Evolutionary conservation across 2,113 vertebrate species (phyloP).

Genomic region (Antechinus flavipes): DNA sequence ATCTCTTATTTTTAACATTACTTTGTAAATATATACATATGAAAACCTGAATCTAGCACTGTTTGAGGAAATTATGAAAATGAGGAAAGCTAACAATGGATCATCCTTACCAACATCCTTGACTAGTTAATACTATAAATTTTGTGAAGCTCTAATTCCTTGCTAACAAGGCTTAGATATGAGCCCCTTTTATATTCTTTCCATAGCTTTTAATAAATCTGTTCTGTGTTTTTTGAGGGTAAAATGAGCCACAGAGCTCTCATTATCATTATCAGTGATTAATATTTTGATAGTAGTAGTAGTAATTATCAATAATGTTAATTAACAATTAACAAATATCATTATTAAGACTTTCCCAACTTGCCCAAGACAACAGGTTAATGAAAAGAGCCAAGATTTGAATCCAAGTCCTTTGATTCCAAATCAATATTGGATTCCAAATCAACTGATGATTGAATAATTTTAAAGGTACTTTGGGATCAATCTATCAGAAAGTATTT

Average conservation of each 20-base stretch:
- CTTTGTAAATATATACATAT: no score
- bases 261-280: background rate
- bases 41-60: no score
- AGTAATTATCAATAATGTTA: no score
- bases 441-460: background rate
- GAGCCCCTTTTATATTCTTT: background rate
- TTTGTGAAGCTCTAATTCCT: background rate
- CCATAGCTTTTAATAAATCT: background rate
- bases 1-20: no score
- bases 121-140: background rate
- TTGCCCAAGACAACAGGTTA: background rate
- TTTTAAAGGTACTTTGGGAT: background rate
- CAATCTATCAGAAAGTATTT: background rate
- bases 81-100: no score
- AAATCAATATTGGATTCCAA: background rate
- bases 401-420: background rate
- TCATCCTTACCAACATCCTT: no score
- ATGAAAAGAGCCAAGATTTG: background rate
- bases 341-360: background rate
- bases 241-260: background rate
- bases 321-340: background rate
- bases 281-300: no score
- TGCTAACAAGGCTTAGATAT: background rate
- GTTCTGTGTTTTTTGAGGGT: background rate
- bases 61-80: no score